Base-by-base conservation (phyloP, 1,140 invertebrate genomes). In the Leptinotarsa texana region DNA sequence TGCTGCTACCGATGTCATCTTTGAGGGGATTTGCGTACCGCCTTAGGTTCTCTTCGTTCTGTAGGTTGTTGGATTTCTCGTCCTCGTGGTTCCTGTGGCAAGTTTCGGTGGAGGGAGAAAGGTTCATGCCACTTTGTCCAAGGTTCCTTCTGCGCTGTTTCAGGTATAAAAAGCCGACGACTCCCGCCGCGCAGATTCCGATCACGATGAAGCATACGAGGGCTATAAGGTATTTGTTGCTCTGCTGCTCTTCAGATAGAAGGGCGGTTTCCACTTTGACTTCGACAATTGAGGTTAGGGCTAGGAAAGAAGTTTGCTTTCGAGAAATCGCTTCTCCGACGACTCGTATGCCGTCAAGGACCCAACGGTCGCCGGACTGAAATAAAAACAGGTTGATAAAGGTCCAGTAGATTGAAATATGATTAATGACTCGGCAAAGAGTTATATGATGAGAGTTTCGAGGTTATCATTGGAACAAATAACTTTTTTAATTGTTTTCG, bases 21-120 rank as follows among this genome's bases (percentile, higher is more conserved):
- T 90, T 91, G 15, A 91, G 78, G 0, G 90, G 89, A 80, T 90
- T 91, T 15, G 89, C 87, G 80, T 90, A 91, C 75, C 78, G 69
- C 51, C 94, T 89, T 24, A 96, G 86, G 80, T 96, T 96, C 84
- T 96, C 94, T 82, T 96, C 94, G 84, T 96, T 96, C 83, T 96
- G 94, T 62, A 95, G 86, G 83, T 96, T 96, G 81, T 95, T 95
- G 0, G 93, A 94, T 81, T 95, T 95, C 80, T 95, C 94, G 83
- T 95, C 93, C 79, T 93, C 92, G 76, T 92, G 91, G 82, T 91
- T 90, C 15, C 92, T 88, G 79, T 89, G 89, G 78, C 85, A 91
- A 73, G 84, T 85, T 85, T 84, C 89, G 77, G 86, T 88, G 79
- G 87, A 89, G 79, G 83, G 88, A 78, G 88, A 88, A 68, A 89